These are phyloP conservation scores for Picathartes gymnocephalus DNA, from an alignment of 2,113 vertebrate genomes.

Conservation along the genomic window DNA sequence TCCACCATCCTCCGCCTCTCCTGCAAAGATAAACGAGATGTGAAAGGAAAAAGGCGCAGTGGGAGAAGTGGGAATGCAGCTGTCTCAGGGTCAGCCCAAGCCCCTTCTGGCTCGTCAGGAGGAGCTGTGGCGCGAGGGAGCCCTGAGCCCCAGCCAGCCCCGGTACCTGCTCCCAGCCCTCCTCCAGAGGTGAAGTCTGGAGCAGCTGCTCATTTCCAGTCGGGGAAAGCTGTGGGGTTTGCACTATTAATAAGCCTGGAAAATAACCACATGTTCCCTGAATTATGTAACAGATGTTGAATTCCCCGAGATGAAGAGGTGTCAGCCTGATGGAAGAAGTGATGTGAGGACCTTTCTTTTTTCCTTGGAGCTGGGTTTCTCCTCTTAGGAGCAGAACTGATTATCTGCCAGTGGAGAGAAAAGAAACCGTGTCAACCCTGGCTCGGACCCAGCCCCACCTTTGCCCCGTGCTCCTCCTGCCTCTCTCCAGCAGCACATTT, in stretches of 20 bases:
- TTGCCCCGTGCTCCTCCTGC: not conserved
- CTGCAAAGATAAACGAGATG: not conserved
- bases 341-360: slow-evolving; percentile 27
- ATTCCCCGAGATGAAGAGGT: slow-evolving; percentile 42
- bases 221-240: not conserved
- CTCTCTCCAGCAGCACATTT: not conserved
- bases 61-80: not conserved
- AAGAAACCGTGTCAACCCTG: not conserved
- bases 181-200: slow-evolving; percentile 45
- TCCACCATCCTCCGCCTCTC: not conserved
- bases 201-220: slow-evolving; percentile 48
- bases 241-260: slow-evolving; percentile 57
- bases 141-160: not conserved
- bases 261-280: slow-evolving; percentile 49
- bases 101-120: not conserved
- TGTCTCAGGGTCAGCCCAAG: not conserved
- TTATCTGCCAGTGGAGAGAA: not conserved
- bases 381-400: not conserved
- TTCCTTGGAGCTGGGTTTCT: not conserved
- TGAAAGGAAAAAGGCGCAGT: not conserved
- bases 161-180: slow-evolving; percentile 17
- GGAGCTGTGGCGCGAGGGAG: not conserved
- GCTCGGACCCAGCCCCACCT: no score
- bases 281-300: slow-evolving; percentile 49
- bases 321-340: slow-evolving; percentile 55